Conservation (phyloP, 2,797 vertebrate species). For the Mastacembelus armatus region DNA sequence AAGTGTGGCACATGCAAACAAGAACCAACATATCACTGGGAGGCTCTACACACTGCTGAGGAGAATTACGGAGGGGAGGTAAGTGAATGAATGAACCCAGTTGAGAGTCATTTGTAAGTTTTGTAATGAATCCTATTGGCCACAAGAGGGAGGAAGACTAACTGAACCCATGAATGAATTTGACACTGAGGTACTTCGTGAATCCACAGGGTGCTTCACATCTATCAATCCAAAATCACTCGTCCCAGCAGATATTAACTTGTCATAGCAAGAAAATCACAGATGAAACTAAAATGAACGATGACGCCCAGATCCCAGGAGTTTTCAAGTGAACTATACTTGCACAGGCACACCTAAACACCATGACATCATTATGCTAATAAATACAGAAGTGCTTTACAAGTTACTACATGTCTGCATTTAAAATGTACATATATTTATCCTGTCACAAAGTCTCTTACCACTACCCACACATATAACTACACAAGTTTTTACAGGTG, state of each 20-base stretch:
- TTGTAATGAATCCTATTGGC: constrained; percentile 11
- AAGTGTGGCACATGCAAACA: constrained; percentile 32
- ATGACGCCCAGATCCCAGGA: neutral
- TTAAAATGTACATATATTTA: no score
- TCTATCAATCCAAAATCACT: neutral
- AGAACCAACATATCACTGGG: constrained; percentile 18
- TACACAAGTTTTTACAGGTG: neutral
- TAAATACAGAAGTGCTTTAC: neutral
- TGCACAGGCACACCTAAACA: neutral
- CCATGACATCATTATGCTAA: neutral
- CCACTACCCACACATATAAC: neutral
- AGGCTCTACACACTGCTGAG: constrained; percentile 23
- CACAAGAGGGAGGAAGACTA: constrained; percentile 40
- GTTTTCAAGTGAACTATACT: neutral
- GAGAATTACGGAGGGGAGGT: constrained; percentile 11
- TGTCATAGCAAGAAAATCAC: neutral
- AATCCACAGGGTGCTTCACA: neutral
- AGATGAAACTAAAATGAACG: neutral
- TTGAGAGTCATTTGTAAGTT: neutral
- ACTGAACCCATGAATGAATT: neutral
- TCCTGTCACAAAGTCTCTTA: neutral
- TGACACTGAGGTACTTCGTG: neutral
- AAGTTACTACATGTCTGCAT: neutral
- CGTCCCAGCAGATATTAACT: neutral
- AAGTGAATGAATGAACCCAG: constrained; percentile 7